These are phyloP conservation scores for Tetrao urogallus DNA, from an alignment of 2,113 vertebrate genomes.

Conservation along the genomic window DNA sequence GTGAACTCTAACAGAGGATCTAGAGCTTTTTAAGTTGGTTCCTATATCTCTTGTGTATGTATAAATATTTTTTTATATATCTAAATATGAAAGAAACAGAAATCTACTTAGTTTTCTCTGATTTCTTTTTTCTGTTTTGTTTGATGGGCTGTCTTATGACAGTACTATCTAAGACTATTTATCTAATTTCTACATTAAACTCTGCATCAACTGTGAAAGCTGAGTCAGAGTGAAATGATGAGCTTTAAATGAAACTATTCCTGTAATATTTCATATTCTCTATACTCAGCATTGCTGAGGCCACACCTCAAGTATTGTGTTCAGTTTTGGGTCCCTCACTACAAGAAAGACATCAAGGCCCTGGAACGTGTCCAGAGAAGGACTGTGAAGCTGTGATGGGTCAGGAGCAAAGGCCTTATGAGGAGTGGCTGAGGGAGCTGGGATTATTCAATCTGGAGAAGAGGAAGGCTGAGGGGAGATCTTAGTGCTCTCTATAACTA, in stretches of 20 bases:
- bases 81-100: background rate
- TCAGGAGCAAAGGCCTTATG: too few species aligned
- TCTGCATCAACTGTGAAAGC: background rate
- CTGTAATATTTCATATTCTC: background rate
- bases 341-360: too few species aligned
- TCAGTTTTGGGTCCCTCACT: too few species aligned
- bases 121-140: background rate
- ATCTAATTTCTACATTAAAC: background rate
- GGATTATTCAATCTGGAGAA: too few species aligned
- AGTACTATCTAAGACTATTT: background rate
- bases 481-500: too few species aligned
- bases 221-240: background rate
- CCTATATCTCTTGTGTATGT: background rate
- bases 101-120: background rate
- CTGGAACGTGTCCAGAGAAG: too few species aligned
- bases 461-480: too few species aligned
- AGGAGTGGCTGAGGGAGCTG: too few species aligned
- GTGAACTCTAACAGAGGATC: background rate
- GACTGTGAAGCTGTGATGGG: too few species aligned
- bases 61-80: background rate
- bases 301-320: too few species aligned
- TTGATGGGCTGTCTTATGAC: background rate
- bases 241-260: background rate
- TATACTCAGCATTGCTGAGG: too few species aligned
- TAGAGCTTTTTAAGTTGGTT: background rate